phyloP scores from a whole-genome alignment of 1,140 invertebrate genomes.

The Mercenaria mercenaria region DNA sequence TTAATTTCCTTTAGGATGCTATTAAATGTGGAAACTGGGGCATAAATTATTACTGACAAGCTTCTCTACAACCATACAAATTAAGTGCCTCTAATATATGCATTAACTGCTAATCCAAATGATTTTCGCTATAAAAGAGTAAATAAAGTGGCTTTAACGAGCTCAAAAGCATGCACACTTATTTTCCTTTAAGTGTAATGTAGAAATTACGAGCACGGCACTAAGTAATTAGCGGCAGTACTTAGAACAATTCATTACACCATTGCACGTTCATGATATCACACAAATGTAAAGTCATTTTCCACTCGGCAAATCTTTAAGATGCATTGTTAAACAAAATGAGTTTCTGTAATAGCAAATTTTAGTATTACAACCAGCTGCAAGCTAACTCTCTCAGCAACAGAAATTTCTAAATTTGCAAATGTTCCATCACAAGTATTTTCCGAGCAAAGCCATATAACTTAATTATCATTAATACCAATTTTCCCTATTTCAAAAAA shows the following conservation, averaged over 20 bases:
- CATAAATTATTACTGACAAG: constrained; percentile 16
- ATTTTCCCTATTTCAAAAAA: no score
- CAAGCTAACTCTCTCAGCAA: no score
- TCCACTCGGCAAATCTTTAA: neutral
- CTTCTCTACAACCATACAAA: neutral
- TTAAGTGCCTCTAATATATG: neutral
- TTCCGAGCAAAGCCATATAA: neutral
- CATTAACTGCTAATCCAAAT: constrained; percentile 23
- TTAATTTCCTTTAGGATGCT: neutral
- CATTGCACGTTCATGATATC: neutral
- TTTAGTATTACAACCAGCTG: neutral
- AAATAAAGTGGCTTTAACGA: neutral
- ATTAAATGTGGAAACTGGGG: neutral
- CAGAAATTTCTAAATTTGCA: neutral
- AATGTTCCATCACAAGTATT: neutral
- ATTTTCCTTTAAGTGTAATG: constrained; percentile 19
- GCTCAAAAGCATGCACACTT: neutral
- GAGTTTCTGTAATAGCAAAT: neutral
- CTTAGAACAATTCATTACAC: constrained; percentile 17
- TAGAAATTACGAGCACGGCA: constrained; percentile 4
- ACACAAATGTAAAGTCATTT: neutral
- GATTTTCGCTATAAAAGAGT: neutral
- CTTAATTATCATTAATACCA: no score
- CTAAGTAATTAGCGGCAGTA: neutral
- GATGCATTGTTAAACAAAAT: neutral